Evolutionary conservation across 2,797 vertebrate species (phyloP).

Genomic region (Macrochelys suwanniensis): DNA sequence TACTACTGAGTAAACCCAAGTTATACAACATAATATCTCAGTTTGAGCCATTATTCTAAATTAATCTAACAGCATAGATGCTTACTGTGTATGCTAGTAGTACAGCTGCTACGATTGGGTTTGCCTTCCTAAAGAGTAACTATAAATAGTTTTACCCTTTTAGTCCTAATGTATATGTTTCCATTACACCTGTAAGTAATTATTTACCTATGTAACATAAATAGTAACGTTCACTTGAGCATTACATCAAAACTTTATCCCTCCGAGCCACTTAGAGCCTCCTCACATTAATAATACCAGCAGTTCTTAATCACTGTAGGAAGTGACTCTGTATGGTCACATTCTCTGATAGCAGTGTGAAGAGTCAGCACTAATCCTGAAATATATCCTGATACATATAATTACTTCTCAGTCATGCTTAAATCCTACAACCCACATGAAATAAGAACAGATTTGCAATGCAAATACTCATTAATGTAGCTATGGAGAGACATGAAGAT

Average conservation of each 20-base stretch:
- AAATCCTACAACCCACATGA: neutral
- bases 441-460: constrained; percentile 27
- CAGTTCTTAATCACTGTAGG: constrained; percentile 17
- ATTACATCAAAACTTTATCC: constrained; percentile 13
- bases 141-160: constrained; percentile 26
- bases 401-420: neutral
- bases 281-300: constrained; percentile 5
- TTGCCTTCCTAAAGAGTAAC: constrained; percentile 20
- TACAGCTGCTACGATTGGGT: constrained; percentile 33
- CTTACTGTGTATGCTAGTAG: constrained; percentile 45
- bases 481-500: neutral
- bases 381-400: constrained; percentile 20
- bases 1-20: constrained; percentile 37
- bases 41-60: constrained; percentile 30
- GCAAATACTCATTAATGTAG: constrained; percentile 23
- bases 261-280: constrained; percentile 13
- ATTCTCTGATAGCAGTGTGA: neutral
- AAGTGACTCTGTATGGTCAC: neutral
- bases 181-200: neutral
- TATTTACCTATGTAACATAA: constrained; percentile 18
- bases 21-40: neutral
- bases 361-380: neutral
- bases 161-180: neutral
- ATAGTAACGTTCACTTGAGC: constrained; percentile 1
- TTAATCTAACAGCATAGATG: constrained; percentile 22